Base-by-base conservation (phyloP, 2,797 vertebrate genomes). In the Psittacula derbiana region DNA sequence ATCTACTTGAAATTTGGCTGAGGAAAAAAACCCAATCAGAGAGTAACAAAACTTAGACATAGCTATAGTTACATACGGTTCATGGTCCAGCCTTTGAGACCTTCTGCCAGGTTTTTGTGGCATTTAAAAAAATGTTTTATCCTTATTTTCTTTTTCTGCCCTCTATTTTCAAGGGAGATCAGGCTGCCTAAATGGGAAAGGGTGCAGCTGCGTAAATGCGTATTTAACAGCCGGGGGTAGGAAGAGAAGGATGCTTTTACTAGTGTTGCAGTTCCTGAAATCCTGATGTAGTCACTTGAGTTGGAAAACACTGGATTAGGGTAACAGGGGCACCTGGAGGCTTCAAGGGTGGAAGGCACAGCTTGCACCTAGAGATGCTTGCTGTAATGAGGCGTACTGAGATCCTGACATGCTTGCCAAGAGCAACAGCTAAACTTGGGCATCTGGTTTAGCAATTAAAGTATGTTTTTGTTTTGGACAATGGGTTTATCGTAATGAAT, bases 381-480 rank as follows among this genome's bases (percentile, higher is more conserved):
- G 16, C 60, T 72, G 85, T 33, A 87, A 64, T 0, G 6, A 69
- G 52, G n/a, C 4, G 0, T 64, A 40, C 61, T 20, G 61, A 47
- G 76, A 70, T 92, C 88, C 83, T 85, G 82, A 36, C 10, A 5
- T 0, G 5, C 81, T 88, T 92, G 88, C 96, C 86, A 76, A 88
- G 52, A 96, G 83, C 76, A 33, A 71, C 20, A 23, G 80, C 82
- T 81, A 52, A 86, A 81, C 78, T 74, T 69, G 65, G 61, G 76
- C 87, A 84, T 94, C 91, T 96, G 91, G 80, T 93, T 95, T 92
- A 95, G 95, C 91, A 82, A 90, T 96, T 90, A 92, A 36, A 80
- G 53, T 67, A 41, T 66, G 71, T 50, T 95, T 93, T 94, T 90
- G 90, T 88, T 96, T 93, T 92, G 80, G 91, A 96, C 93, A 93